phyloP scores from a whole-genome alignment of 2,113 vertebrate species.

The Melanostigma gelatinosum region DNA sequence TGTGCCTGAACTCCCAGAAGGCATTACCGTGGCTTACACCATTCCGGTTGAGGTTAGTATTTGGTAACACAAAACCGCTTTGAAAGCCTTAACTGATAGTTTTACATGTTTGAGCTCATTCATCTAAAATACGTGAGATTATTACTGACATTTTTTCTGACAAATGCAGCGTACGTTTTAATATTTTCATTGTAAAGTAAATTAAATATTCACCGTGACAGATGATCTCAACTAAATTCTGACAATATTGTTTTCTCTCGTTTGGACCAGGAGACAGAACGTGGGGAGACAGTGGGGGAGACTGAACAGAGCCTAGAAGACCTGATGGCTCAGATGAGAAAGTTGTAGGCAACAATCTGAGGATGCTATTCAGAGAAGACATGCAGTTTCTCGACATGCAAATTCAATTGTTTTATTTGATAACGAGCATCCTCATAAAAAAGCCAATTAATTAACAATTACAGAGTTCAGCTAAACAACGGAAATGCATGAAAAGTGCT shows the following conservation, averaged over 20 bases:
- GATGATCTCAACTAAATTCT: neutral
- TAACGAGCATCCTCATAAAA: constrained; percentile 19
- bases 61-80: neutral
- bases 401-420: constrained; percentile 7
- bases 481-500: constrained; percentile 46
- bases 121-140: neutral
- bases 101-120: neutral
- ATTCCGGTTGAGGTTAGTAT: constrained; percentile 88
- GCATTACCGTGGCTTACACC: constrained; percentile 95
- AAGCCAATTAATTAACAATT: neutral
- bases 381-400: constrained; percentile 2
- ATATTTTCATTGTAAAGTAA: neutral
- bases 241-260: neutral
- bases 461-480: neutral
- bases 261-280: constrained; percentile 54
- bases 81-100: neutral
- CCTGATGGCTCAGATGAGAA: constrained; percentile 95
- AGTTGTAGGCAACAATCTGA: constrained; percentile 81
- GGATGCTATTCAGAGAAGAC: neutral
- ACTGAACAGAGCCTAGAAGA: constrained; percentile 94
- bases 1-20: constrained; percentile 90
- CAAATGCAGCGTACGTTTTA: neutral
- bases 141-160: neutral
- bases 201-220: neutral
- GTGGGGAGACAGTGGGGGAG: constrained; percentile 84